Evolutionary conservation across 2,113 vertebrate species (phyloP).

Genomic region (Buteo buteo): DNA sequence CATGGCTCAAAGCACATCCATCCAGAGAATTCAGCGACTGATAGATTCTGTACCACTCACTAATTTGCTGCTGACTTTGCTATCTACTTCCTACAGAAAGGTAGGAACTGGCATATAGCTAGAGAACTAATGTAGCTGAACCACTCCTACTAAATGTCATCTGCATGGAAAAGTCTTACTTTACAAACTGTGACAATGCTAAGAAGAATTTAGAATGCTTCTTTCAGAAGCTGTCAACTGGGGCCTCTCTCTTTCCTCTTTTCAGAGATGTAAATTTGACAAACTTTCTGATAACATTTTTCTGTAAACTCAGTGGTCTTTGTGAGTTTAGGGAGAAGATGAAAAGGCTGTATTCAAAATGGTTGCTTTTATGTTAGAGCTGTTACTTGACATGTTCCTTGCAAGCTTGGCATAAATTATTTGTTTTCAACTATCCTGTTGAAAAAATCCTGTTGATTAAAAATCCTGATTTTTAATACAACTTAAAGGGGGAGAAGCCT

Average conservation of each 20-base stretch:
- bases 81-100: slow-evolving; percentile 97
- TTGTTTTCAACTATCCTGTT: not conserved
- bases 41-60: slow-evolving; percentile 96
- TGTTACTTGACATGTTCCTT: not conserved
- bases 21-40: slow-evolving; percentile 93
- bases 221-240: not conserved
- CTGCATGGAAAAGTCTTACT: not conserved
- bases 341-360: not conserved
- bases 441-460: no score
- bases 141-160: not conserved
- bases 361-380: not conserved
- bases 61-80: slow-evolving; percentile 90
- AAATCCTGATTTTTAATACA: not conserved
- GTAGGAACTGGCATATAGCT: slow-evolving; percentile 55
- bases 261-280: not conserved
- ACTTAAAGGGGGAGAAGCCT: not conserved
- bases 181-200: not conserved
- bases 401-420: not conserved
- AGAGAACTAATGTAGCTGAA: not conserved
- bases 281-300: not conserved
- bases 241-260: not conserved
- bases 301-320: not conserved
- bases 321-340: not conserved
- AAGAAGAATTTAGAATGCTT: not conserved
- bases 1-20: slow-evolving; percentile 97